A percentile compares a stretch with the other conserved stretches of the same genome.
These are phyloP conservation scores for Lochmaea capreae DNA, from an alignment of 2,888 invertebrate genomes.

Conservation along the genomic window DNA sequence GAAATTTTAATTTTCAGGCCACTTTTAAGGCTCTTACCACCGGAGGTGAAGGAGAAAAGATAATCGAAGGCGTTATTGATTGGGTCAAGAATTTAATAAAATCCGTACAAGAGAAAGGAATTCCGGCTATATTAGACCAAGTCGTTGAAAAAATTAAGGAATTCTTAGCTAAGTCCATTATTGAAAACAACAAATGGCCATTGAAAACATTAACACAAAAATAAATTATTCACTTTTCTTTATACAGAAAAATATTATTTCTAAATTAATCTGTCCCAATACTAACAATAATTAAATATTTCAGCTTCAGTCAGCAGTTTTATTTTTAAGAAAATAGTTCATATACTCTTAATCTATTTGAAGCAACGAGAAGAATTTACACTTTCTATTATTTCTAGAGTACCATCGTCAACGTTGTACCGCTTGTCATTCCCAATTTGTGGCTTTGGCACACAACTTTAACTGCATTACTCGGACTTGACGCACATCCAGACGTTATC, in stretches of 20 bases:
- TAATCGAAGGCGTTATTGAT: not conserved
- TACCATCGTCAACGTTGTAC: not conserved
- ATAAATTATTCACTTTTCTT: not conserved
- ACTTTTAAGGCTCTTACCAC: not conserved
- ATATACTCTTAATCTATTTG: not conserved
- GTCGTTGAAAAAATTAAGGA: not conserved
- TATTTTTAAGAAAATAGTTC: slow-evolving; percentile 4
- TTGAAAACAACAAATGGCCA: slow-evolving; percentile 19
- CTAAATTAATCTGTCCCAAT: too few relatives aligned
- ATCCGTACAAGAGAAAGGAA: slow-evolving; percentile 10
- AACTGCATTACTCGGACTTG: not conserved
- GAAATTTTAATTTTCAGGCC: slow-evolving; percentile 11
- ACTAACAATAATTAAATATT: not conserved
- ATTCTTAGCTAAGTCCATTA: not conserved
- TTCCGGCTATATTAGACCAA: not conserved
- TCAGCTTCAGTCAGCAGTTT: not conserved
- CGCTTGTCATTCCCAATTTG: not conserved
- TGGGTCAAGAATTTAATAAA: slow-evolving; percentile 12
- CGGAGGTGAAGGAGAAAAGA: slow-evolving; percentile 1
- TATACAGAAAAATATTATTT: not conserved
- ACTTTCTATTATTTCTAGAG: slow-evolving; percentile 8
- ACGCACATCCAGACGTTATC: not conserved
- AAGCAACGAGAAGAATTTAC: not conserved
- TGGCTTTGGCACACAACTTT: slow-evolving; percentile 7
- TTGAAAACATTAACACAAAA: not conserved